phyloP scores from a whole-genome alignment of 53 echinoderm and acorn worm species.

The Hippasteria phrygiana region DNA sequence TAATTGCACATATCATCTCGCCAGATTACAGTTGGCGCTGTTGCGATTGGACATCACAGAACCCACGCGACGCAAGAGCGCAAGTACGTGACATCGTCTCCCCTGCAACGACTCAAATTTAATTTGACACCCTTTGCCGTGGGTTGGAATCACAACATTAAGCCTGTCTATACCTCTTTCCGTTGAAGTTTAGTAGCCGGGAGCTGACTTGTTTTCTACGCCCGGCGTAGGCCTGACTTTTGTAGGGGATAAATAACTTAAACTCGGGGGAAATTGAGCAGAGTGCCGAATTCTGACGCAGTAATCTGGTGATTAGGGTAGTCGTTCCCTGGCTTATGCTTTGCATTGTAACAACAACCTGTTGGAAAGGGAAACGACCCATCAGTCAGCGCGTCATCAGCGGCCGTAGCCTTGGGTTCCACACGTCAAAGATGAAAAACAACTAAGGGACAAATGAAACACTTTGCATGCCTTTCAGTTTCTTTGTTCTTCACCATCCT shows the following conservation, averaged over 20 bases:
- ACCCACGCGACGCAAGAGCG: no score
- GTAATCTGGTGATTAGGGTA: background rate
- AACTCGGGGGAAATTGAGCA: constrained; percentile 49
- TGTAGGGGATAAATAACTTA: background rate
- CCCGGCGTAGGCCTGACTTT: constrained; percentile 2
- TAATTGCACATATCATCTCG: no score
- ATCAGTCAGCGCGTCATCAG: background rate
- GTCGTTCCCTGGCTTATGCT: constrained; percentile 32
- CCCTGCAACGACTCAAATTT: constrained; percentile 18
- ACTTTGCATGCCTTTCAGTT: background rate
- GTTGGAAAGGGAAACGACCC: background rate
- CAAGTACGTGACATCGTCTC: no score
- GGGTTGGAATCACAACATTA: constrained; percentile 41
- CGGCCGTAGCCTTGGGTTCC: background rate
- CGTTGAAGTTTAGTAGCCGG: background rate
- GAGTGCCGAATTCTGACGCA: constrained; percentile 34
- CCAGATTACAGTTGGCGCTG: no score
- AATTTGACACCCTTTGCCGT: constrained; percentile 51
- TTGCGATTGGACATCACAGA: no score
- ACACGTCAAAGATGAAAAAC: constrained; percentile 12
- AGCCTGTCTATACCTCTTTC: constrained; percentile 1
- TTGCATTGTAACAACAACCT: constrained; percentile 37
- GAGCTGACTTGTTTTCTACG: constrained; percentile 46
- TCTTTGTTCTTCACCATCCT: background rate
- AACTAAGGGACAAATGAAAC: constrained; percentile 3